phyloP scores from a whole-genome alignment of 2,888 invertebrate genomes.

The Asteroscopus sphinx region DNA sequence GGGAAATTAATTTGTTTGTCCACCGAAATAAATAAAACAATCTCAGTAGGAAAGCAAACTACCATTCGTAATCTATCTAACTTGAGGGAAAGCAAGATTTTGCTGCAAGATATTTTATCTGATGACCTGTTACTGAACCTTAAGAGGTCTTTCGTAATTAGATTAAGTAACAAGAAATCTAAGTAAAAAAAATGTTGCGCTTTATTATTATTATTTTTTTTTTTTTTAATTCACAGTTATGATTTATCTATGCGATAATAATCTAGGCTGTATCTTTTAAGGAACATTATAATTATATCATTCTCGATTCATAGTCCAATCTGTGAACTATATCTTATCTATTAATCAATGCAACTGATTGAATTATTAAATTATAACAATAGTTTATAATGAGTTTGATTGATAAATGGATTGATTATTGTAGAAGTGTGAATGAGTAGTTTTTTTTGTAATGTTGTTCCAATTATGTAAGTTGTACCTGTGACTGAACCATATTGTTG shows the following conservation, averaged over 20 bases:
- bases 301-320: not conserved
- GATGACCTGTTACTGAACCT: too few species aligned
- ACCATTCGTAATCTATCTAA: too few species aligned
- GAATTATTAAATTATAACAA: slow-evolving; percentile 25
- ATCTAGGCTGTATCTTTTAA: slow-evolving; percentile 14
- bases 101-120: too few species aligned
- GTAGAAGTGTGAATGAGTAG: slow-evolving; percentile 22
- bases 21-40: too few species aligned
- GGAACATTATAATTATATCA: slow-evolving; percentile 15
- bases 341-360: slow-evolving; percentile 26
- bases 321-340: slow-evolving; percentile 19
- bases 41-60: too few species aligned
- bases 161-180: not conserved
- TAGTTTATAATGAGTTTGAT: slow-evolving; percentile 15
- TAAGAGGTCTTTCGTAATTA: too few species aligned
- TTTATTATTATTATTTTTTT: too few species aligned
- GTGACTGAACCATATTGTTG: not conserved
- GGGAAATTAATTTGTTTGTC: too few species aligned
- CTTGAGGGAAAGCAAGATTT: too few species aligned
- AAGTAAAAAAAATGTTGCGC: not conserved
- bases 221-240: too few species aligned
- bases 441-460: slow-evolving; percentile 12
- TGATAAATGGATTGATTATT: slow-evolving; percentile 18
- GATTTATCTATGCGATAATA: not conserved
- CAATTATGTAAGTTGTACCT: slow-evolving; percentile 9